Base-by-base conservation (phyloP, 1,140 invertebrate species). In the Pseudobourletiella spinata region DNA sequence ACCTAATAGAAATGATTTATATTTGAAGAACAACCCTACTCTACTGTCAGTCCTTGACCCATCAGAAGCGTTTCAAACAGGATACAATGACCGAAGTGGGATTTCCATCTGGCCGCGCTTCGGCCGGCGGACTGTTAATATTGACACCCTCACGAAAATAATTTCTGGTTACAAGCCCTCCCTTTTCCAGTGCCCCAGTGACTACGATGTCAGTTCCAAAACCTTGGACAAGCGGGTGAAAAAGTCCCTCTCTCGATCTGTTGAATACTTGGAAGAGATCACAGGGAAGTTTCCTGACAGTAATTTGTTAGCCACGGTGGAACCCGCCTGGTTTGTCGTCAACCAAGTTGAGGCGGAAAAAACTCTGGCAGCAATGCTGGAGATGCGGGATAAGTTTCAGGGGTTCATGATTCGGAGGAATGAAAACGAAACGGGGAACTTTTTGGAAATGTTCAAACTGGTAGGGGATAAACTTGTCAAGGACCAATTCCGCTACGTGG, bases 141-240 rank as follows among this genome's bases (percentile, higher is more conserved):
- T 68, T 6, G 58, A 71, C 1, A 65, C 69, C 4, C 76, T 72
- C 59, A 66, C 75, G 51, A 69, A 74, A 46, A 66, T 75, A n/a
- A 69, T 77, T 8, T 73, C 77, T 62, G 72, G 72, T 8, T 73
- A 78, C 44, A 65, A 70, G 46, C 76, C 78, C 28, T 72, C 74
- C 61, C 71, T 71, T 39, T 78, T 74, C 69, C 77, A 79, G 69
- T 72, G 73, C 18, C 64, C 80, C 3, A 72, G 70, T 70, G 79
- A 81, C 61, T 73, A 74, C 39, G 79, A 80, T 65, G 77, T 78
- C 14, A 68, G 73, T n/a, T 57, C 55, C 44, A 61, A 68, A 2
- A 72, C 71, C 29, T 70, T 74, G 4, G 72, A 71, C 22, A 81
- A 80, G 68, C 66, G 79, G 25, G 32, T 75, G 15, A 59, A 56